These are phyloP conservation scores for Cygnus atratus DNA, from an alignment of 2,113 vertebrate genomes.

Conservation along the genomic window DNA sequence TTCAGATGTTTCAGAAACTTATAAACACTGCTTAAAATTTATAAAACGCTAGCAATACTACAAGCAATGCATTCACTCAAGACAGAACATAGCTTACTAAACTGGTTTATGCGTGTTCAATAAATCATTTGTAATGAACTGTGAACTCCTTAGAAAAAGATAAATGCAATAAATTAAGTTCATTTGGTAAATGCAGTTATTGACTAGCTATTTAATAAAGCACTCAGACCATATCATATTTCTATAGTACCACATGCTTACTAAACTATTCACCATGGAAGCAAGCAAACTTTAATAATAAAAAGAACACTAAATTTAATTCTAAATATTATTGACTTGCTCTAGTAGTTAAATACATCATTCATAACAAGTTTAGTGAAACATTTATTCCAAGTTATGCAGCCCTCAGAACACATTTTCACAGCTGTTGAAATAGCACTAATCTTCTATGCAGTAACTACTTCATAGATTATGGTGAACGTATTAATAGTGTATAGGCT, in stretches of 20 bases:
- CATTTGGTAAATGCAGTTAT: slow-evolving; percentile 43
- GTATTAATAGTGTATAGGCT: background rate
- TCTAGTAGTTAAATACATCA: slow-evolving; percentile 47
- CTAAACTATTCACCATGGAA: background rate
- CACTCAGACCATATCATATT: background rate
- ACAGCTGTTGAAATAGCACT: background rate
- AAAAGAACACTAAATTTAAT: slow-evolving; percentile 14
- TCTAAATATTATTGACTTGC: slow-evolving; percentile 38
- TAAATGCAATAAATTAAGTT: slow-evolving; percentile 46
- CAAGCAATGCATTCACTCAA: slow-evolving; percentile 15
- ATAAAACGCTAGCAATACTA: background rate
- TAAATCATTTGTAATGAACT: slow-evolving; percentile 62
- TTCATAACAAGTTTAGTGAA: slow-evolving; percentile 58
- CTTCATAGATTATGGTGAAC: background rate
- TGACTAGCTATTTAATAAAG: slow-evolving; percentile 44
- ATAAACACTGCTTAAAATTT: background rate
- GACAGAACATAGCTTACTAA: slow-evolving; percentile 16
- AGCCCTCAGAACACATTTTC: slow-evolving; percentile 35
- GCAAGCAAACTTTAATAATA: background rate
- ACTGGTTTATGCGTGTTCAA: slow-evolving; percentile 15
- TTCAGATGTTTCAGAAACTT: background rate
- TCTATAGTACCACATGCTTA: background rate
- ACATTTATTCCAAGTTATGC: slow-evolving; percentile 20
- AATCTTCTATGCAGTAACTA: background rate
- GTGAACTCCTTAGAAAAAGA: slow-evolving; percentile 20